Evolutionary conservation across 2,113 vertebrate species (phyloP).

Genomic region (Phrynosoma blainvillii): DNA sequence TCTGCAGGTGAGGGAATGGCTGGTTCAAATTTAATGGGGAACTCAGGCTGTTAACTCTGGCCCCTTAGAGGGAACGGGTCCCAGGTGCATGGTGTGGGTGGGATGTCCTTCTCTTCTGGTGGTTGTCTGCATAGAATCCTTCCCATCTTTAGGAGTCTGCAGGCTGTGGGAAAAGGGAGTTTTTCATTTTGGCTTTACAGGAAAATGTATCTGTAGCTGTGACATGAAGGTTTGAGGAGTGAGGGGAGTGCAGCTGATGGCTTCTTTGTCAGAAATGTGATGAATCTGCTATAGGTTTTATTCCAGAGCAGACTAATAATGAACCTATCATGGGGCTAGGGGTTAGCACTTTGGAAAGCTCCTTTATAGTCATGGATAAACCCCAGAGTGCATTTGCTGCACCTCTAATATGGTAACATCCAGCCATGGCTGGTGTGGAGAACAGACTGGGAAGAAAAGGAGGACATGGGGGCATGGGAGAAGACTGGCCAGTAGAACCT

Average conservation of each 20-base stretch:
- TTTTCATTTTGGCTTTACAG: no score
- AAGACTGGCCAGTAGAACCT: neutral
- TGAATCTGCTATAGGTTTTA: no score
- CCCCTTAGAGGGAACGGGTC: neutral
- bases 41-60: neutral
- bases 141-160: neutral
- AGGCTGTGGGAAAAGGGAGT: neutral
- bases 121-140: neutral
- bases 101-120: neutral
- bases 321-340: no score
- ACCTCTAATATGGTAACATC: no score
- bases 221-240: neutral
- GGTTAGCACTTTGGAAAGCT: no score
- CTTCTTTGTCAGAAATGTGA: no score
- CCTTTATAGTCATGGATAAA: no score
- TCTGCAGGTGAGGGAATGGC: constrained; percentile 78
- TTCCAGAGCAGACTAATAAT: no score
- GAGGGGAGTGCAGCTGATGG: neutral
- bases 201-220: neutral
- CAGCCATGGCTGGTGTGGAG: neutral
- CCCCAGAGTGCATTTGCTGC: no score
- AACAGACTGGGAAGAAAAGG: neutral
- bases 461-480: neutral
- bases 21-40: neutral
- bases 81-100: rapidly evolving